Evolutionary conservation across 2,888 invertebrate species (phyloP).

Genomic region (Plusia festucae): DNA sequence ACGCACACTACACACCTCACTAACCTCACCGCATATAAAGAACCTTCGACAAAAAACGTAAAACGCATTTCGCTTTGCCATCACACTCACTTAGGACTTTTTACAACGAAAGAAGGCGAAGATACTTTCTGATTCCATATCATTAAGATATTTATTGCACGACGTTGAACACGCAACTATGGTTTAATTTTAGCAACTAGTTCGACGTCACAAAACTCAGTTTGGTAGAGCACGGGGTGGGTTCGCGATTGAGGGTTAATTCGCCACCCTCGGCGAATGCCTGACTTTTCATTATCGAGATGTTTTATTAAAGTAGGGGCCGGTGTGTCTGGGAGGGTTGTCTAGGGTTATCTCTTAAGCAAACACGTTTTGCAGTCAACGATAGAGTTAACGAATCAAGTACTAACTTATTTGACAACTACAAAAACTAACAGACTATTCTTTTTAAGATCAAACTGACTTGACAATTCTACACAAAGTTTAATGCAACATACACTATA

Average conservation of each 20-base stretch:
- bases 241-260: slow-evolving; percentile 77
- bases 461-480: too few species aligned
- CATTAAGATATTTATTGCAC: slow-evolving; percentile 88
- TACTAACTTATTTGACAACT: not conserved
- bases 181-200: slow-evolving; percentile 78
- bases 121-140: slow-evolving; percentile 89
- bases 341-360: slow-evolving; percentile 76
- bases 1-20: slow-evolving; percentile 55
- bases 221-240: slow-evolving; percentile 66
- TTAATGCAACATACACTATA: too few species aligned
- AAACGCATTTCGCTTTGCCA: slow-evolving; percentile 65
- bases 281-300: slow-evolving; percentile 90
- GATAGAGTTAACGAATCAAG: slow-evolving; percentile 9
- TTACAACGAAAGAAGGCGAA: slow-evolving; percentile 61
- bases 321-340: slow-evolving; percentile 74
- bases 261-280: slow-evolving; percentile 87
- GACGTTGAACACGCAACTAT: slow-evolving; percentile 60
- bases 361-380: slow-evolving; percentile 37
- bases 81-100: slow-evolving; percentile 68
- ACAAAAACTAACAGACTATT: too few species aligned
- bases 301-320: slow-evolving; percentile 88
- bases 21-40: slow-evolving; percentile 50
- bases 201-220: slow-evolving; percentile 71
- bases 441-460: too few species aligned
- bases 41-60: slow-evolving; percentile 66